Conservation (phyloP, 2,113 vertebrate genomes). For the Trachemys scripta region DNA sequence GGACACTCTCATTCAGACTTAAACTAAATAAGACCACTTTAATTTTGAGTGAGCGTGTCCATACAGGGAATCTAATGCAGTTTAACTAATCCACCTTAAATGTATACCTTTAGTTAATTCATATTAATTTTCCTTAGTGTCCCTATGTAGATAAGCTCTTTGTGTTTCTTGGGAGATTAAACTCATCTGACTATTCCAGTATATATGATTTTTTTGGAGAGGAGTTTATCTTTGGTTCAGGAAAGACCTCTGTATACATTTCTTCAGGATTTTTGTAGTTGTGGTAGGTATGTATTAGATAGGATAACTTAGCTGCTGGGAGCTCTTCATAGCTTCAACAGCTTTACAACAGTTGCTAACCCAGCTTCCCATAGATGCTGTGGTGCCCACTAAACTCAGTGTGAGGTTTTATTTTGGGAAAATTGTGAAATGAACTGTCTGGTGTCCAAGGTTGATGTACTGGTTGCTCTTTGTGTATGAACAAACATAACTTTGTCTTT, state of each 20-base stretch:
- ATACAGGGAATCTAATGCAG: background rate
- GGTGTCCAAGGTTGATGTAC: background rate
- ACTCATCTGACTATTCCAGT: background rate
- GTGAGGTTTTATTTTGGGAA: background rate
- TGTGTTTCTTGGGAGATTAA: background rate
- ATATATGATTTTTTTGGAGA: constrained; percentile 21
- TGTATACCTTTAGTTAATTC: background rate
- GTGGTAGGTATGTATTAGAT: background rate
- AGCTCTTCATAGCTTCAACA: background rate
- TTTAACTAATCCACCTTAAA: background rate
- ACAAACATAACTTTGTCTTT: background rate
- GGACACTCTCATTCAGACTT: background rate
- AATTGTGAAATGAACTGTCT: background rate
- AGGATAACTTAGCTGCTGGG: background rate
- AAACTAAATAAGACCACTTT: background rate
- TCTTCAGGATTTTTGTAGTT: background rate
- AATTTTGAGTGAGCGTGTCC: background rate
- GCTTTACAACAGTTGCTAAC: background rate
- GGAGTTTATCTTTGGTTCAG: background rate
- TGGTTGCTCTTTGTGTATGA: background rate
- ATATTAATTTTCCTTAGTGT: background rate
- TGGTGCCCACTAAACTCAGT: background rate
- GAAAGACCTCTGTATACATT: constrained; percentile 1
- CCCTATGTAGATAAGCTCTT: background rate
- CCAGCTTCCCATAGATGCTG: background rate